Percentiles rank a stretch among this genome's conserved stretches.
Conservation (phyloP, 1,140 invertebrate genomes). For the Palaemon carinicauda region DNA sequence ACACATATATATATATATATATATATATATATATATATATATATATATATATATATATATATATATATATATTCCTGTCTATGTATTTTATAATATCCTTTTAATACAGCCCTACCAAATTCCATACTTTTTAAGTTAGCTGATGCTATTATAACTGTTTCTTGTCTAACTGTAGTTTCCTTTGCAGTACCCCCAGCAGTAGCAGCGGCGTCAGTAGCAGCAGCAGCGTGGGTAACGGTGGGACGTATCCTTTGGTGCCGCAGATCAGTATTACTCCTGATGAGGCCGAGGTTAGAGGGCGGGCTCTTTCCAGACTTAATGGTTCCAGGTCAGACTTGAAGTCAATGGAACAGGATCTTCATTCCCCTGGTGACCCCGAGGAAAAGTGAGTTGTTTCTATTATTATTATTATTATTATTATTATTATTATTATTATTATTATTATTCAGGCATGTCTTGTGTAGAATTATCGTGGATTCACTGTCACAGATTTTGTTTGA, state of each 20-base stretch:
- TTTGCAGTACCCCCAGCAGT: not conserved
- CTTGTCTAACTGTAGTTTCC: not conserved
- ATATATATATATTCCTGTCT: not conserved
- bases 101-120: not conserved
- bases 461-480: no score
- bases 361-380: slow-evolving; percentile 2
- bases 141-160: not conserved
- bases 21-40: not conserved
- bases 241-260: not conserved
- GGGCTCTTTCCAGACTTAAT: slow-evolving; percentile 11
- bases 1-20: not conserved
- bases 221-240: not conserved
- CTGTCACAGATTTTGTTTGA: no score
- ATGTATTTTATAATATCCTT: not conserved
- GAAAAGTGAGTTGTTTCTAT: not conserved
- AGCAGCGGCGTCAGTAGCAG: not conserved
- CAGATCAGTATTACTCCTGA: slow-evolving; percentile 25
- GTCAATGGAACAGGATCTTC: not conserved
- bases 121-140: not conserved
- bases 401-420: not conserved
- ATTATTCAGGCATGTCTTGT: no score
- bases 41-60: not conserved
- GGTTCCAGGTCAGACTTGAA: slow-evolving; percentile 4
- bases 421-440: no score
- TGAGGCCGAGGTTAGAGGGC: not conserved